These are phyloP conservation scores for Mylabris phalerata DNA, from an alignment of 1,140 invertebrate species.

Conservation along the genomic window DNA sequence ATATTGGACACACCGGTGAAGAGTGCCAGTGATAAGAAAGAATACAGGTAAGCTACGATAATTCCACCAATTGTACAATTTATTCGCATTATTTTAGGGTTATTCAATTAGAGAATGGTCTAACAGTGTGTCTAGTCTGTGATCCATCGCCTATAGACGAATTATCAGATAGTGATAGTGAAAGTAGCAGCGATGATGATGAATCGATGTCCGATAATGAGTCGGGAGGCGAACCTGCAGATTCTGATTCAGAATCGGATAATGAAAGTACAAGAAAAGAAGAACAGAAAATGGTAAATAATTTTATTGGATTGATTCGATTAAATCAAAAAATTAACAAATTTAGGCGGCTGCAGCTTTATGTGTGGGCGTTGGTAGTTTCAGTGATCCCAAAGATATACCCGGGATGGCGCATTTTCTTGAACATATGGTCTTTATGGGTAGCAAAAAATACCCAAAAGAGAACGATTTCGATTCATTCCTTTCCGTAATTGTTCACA, in stretches of 20 bases:
- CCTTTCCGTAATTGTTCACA: slow-evolving; percentile 42
- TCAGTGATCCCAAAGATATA: slow-evolving; percentile 65
- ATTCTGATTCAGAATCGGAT: slow-evolving; percentile 25
- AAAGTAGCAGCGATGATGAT: no score
- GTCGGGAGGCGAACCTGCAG: neutral
- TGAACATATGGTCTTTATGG: slow-evolving; percentile 96
- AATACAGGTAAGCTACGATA: slow-evolving; percentile 44
- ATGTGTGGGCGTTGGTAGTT: slow-evolving; percentile 63
- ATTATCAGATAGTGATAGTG: slow-evolving; percentile 30
- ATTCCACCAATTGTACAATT: neutral
- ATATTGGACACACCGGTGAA: slow-evolving; percentile 46
- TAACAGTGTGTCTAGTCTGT: slow-evolving; percentile 60
- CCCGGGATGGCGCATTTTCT: slow-evolving; percentile 90
- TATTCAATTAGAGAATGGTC: slow-evolving; percentile 57
- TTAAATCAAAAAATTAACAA: slow-evolving; percentile 11
- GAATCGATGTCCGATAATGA: slow-evolving; percentile 9
- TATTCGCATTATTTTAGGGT: slow-evolving; percentile 46
- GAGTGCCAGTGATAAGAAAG: slow-evolving; percentile 53
- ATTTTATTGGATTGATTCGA: neutral
- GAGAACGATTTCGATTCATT: slow-evolving; percentile 83
- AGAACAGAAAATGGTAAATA: slow-evolving; percentile 43
- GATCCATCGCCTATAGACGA: slow-evolving; percentile 42
- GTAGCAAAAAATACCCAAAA: slow-evolving; percentile 76
- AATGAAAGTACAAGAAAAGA: slow-evolving; percentile 27
- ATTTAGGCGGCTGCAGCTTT: slow-evolving; percentile 62